These are phyloP conservation scores for Drosophila bocqueti DNA, from an alignment of 1,140 invertebrate species.

Conservation along the genomic window DNA sequence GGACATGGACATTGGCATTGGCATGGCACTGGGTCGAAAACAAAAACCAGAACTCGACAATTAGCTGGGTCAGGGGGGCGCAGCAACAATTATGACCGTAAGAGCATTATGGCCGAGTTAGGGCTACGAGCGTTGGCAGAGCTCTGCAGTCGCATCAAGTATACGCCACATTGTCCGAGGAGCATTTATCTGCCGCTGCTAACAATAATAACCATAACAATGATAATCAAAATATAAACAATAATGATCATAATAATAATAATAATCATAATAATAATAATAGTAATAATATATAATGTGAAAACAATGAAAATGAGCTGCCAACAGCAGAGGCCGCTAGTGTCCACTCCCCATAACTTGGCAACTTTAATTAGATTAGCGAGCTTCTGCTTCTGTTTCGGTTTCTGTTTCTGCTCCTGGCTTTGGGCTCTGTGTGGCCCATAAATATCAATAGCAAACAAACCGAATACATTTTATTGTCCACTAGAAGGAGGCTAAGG, in stretches of 20 bases:
- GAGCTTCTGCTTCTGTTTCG: slow-evolving; percentile 7
- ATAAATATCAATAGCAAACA: slow-evolving; percentile 43
- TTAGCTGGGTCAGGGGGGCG: slow-evolving; percentile 37
- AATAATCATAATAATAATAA: slow-evolving; percentile 29
- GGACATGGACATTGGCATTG: neutral
- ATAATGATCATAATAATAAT: slow-evolving; percentile 35
- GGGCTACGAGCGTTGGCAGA: neutral
- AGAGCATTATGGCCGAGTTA: slow-evolving; percentile 44
- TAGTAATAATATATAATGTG: slow-evolving; percentile 41
- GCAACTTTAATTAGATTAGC: slow-evolving; percentile 68
- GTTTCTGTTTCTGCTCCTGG: neutral
- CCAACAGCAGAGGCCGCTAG: slow-evolving; percentile 1
- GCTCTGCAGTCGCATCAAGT: slow-evolving; percentile 28
- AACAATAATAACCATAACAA: neutral
- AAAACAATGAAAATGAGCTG: slow-evolving; percentile 48
- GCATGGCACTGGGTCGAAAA: slow-evolving; percentile 4
- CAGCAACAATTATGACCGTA: slow-evolving; percentile 42
- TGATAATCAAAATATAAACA: neutral
- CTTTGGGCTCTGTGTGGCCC: neutral
- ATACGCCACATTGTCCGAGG: slow-evolving; percentile 25
- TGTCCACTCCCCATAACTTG: slow-evolving; percentile 24
- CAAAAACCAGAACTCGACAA: slow-evolving; percentile 28
- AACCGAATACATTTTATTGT: slow-evolving; percentile 7
- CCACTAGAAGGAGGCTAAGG: neutral
- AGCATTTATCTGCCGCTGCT: neutral